Conservation (phyloP, 2,797 vertebrate species). For the Eulemur mongoz region DNA sequence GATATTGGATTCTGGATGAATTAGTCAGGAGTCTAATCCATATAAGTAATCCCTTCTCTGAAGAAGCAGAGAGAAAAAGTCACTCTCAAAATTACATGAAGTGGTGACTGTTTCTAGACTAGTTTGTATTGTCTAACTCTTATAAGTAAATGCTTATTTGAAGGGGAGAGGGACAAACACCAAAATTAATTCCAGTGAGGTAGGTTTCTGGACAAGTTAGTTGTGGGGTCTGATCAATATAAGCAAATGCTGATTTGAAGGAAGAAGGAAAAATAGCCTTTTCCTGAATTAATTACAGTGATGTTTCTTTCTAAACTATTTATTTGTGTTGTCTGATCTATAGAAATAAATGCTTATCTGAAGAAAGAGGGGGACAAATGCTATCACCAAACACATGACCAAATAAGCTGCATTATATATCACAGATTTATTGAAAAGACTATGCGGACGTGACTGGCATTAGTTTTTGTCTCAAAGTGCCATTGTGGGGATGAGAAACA, state of each 20-base stretch:
- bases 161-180: not conserved
- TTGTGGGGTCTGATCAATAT: not conserved
- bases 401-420: not conserved
- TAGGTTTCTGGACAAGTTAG: not conserved
- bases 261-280: not conserved
- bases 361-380: not conserved
- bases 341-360: not conserved
- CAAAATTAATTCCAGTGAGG: conserved; percentile 19
- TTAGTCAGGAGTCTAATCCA: not conserved
- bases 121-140: conserved; percentile 2
- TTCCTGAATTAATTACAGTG: not conserved
- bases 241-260: conserved; percentile 1
- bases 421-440: not conserved
- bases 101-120: not conserved
- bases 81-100: not conserved
- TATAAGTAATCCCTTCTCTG: not conserved
- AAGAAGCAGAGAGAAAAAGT: not conserved
- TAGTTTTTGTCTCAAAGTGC: conserved; percentile 5
- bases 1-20: not conserved
- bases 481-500: not conserved
- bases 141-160: conserved; percentile 11
- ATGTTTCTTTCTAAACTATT: not conserved
- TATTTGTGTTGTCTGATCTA: not conserved
- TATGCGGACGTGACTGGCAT: not conserved
- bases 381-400: not conserved